These are phyloP conservation scores for Halichoerus grypus DNA, from an alignment of 2,113 vertebrate genomes.

Conservation along the genomic window DNA sequence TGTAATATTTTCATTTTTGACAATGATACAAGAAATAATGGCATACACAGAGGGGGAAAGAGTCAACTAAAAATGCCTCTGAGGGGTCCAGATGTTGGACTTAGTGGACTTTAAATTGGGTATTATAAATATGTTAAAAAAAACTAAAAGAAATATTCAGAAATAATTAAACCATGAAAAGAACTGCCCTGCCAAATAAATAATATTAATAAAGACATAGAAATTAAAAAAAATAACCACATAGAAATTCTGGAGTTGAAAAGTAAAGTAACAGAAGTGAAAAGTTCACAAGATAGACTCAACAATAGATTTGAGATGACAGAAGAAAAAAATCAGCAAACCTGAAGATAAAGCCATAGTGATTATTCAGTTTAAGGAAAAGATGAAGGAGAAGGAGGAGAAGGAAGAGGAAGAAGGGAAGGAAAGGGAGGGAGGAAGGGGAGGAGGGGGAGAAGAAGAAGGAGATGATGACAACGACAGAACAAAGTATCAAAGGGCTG, in stretches of 20 bases:
- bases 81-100: neutral
- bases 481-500: neutral
- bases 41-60: too few species aligned
- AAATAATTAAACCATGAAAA: neutral
- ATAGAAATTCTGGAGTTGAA: neutral
- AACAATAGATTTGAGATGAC: neutral
- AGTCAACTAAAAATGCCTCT: neutral
- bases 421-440: too few species aligned
- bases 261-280: neutral
- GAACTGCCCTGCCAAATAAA: neutral
- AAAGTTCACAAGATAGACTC: neutral
- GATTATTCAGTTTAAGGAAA: neutral
- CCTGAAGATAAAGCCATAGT: neutral
- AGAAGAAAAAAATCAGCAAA: neutral
- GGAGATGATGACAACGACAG: too few species aligned
- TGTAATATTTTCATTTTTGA: neutral
- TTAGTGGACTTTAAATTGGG: neutral
- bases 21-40: neutral
- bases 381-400: too few species aligned
- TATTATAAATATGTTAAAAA: neutral
- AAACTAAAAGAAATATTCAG: neutral
- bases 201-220: neutral
- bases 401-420: neutral
- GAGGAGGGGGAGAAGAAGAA: too few species aligned
- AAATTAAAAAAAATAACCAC: neutral